These are phyloP conservation scores for Eledone cirrhosa DNA, from an alignment of 2,888 invertebrate species.

Conservation along the genomic window DNA sequence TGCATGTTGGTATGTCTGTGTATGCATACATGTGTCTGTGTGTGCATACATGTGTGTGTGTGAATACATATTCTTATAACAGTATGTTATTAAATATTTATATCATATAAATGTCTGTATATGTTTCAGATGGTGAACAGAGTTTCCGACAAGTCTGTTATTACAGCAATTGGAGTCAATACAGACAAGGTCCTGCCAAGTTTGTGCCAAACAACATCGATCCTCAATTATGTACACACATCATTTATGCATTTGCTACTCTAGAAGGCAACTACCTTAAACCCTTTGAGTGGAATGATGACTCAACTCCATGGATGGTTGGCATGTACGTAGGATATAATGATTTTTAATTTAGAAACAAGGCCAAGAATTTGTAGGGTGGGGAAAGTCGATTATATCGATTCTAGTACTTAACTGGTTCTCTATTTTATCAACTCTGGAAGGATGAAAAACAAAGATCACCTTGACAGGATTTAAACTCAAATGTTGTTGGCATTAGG, in stretches of 20 bases:
- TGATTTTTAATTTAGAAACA: too few relatives aligned
- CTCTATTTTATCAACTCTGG: too few relatives aligned
- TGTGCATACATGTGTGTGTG: background rate
- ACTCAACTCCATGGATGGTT: conserved; percentile 62
- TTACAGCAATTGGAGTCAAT: conserved; percentile 98
- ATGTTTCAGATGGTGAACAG: conserved; percentile 21
- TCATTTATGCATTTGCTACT: conserved; percentile 98
- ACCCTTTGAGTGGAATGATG: conserved; percentile 92
- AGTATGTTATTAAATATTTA: background rate
- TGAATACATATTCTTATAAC: background rate
- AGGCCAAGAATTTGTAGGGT: too few relatives aligned
- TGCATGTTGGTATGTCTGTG: background rate
- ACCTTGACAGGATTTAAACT: too few relatives aligned
- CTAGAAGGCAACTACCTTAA: conserved; percentile 92
- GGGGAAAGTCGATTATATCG: too few relatives aligned
- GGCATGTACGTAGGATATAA: conserved; percentile 35
- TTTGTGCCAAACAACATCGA: conserved; percentile 93
- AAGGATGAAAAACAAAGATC: too few relatives aligned
- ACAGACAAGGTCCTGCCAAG: conserved; percentile 88
- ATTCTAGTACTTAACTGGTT: too few relatives aligned
- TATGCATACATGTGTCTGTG: background rate
- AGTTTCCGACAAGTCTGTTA: conserved; percentile 73
- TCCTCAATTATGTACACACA: conserved; percentile 92
- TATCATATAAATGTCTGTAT: background rate
- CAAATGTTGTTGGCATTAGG: too few relatives aligned